Evolutionary conservation across 2,797 vertebrate genomes (phyloP), one percentile per base, ranked within the genome.

Genomic region (Amniataba percoides): DNA sequence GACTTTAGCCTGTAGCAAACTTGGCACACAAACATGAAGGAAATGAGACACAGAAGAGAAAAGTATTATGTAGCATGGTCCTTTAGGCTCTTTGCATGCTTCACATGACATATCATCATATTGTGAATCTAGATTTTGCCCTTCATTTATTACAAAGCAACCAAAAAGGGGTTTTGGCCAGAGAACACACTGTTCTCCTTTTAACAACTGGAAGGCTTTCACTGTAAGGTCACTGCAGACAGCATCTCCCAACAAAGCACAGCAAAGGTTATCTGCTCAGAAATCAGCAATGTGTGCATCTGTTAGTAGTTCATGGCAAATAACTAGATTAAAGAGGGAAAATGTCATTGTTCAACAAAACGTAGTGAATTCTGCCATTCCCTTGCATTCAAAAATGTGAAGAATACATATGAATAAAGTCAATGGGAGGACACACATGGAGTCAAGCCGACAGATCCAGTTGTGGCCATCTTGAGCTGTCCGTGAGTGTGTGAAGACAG

Each of bases 91-190:
- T 70, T 39, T 53, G 1, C 15, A 27, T 45, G 56, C 46, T 77
- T 71, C 14, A 69, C 18, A 71, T 69, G 13, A 48, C 16, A 69
- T 15, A 21, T 45, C 53, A 58, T 52, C 58, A 75, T 51, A 45
- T 18, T 16, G 40, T 52, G 4, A 61, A 77, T 84, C 70, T 16
- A 77, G 77, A 61, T 39, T 68, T 71, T 74, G 3, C 46, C 31
- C n/a, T 68, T 65, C 16, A 67, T 74, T 75, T 40, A 61, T 53
- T 52, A 43, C 3, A 15, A 77, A 53, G 49, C 15, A 68, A 74
- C 34, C 21, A n/a, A 56, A 60, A 36, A 40, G 4, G 3, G 11
- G 36, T 71, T 57, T 62, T 52, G 39, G 51, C 16, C 2, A 15
- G 34, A 68, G 13, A 61, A 68, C 34, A 45, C 25, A 58, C 64